Evolutionary conservation across 37 sponge, comb jelly and placozoan genomes (phyloP).

Genomic region (Geodia barretti): DNA sequence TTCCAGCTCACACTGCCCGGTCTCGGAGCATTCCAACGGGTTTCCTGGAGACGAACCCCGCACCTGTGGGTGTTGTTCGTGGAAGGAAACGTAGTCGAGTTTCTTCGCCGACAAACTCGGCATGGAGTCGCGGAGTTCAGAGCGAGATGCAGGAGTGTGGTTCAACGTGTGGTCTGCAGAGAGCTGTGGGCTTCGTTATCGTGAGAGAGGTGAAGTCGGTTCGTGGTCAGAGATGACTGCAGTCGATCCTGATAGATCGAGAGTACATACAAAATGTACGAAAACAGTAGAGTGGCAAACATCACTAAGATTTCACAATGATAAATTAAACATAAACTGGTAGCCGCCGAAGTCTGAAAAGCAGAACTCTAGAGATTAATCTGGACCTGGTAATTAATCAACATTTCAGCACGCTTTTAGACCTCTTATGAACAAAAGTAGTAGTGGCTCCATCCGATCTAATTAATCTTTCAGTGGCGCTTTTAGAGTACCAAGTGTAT

Average conservation of each 20-base stretch:
- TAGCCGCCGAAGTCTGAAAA: too few species aligned
- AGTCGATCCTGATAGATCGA: constrained; percentile 40
- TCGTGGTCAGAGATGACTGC: constrained; percentile 33
- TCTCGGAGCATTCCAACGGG: constrained; percentile 7
- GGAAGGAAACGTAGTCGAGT: too few species aligned
- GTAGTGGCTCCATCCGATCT: too few species aligned
- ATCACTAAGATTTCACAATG: not conserved
- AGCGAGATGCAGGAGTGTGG: too few species aligned
- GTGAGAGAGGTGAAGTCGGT: constrained; percentile 53
- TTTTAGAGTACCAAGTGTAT: too few species aligned
- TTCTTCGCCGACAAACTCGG: not conserved
- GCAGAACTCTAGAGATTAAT: not conserved
- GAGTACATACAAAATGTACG: too few species aligned
- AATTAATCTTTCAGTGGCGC: too few species aligned
- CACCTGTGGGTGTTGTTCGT: too few species aligned
- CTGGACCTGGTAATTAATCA: too few species aligned
- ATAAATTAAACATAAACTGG: not conserved
- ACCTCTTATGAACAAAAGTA: too few species aligned
- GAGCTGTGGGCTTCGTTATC: constrained; percentile 28
- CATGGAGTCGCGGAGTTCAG: not conserved
- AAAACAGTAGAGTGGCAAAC: not conserved
- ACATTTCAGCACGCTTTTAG: too few species aligned
- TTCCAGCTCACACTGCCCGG: constrained; percentile 49
- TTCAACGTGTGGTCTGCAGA: too few species aligned
- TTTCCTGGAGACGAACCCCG: not conserved